Base-by-base conservation (phyloP, 2,113 vertebrate species). In the Mustela nigripes region DNA sequence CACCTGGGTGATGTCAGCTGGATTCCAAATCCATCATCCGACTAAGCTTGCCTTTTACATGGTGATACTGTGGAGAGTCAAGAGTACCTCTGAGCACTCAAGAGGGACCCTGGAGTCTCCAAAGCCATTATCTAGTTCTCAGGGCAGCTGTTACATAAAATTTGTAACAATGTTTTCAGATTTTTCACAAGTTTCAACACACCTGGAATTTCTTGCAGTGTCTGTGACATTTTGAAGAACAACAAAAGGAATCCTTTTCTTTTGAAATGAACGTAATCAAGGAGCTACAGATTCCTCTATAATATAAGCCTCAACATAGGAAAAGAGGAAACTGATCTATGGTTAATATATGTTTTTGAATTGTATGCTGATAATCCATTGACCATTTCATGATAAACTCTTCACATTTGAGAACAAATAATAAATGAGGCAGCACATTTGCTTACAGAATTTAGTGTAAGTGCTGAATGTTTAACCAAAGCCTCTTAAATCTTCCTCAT, bases 361-460 rank as follows among this genome's bases (percentile, higher is more conserved):
- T 28, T 60, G 1, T 53, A 22, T 90, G 15, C 53, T 58, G 36
- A 50, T 45, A 85, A 71, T 63, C 24, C 26, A 79, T 28, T 80
- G 45, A 33, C 26, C 28, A 76, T 87, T 89, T 95, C 58, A 92
- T 87, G 31, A 31, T 63, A 83, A 83, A 89, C 28, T 91, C 16
- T 53, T 63, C 9, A 50, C 50, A 73, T 90, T 90, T 53, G 74
- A 45, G 90, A 21, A 71, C 58, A 92, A 79, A 71, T 31, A 60
- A 89, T 36, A 86, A 56, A 36, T 71, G 5, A 39, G 67, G 2
- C 15, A 94, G 14, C 9, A 67, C 42, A 39, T 69, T 96, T 89
- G 24, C 58, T 82, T 89, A 24, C 0, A 73, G 80, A 74, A 50
- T 74, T n/a, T 56, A 73, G 58, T 0, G 1, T 60, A 69, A 50